phyloP scores from a whole-genome alignment of 2,888 invertebrate species.

The Pedicia rivosa region DNA sequence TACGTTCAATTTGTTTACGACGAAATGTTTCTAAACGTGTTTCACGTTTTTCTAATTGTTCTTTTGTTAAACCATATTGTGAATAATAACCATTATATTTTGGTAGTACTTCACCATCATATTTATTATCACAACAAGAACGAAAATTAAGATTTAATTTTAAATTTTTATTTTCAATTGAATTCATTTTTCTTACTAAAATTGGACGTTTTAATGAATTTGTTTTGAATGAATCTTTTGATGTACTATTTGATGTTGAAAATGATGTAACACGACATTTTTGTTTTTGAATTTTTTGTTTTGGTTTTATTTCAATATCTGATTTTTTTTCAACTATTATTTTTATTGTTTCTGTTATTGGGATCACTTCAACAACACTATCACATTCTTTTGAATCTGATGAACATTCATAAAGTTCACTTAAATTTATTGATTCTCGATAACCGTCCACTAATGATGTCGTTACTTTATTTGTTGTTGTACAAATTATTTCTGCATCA shows the following conservation, averaged over 20 bases:
- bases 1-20: slow-evolving; percentile 19
- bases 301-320: too few species aligned
- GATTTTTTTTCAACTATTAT: not conserved
- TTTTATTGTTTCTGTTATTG: not conserved
- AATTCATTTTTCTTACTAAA: not conserved
- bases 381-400: too few species aligned
- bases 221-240: not conserved
- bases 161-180: not conserved
- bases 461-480: not conserved
- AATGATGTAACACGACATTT: not conserved
- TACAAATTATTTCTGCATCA: slow-evolving; percentile 8
- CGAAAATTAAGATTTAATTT: not conserved
- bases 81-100: slow-evolving; percentile 35
- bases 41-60: slow-evolving; percentile 31
- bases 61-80: slow-evolving; percentile 35
- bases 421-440: not conserved
- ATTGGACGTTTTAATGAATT: too few species aligned
- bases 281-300: not conserved
- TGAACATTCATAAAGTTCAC: too few species aligned
- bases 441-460: not conserved
- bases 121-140: slow-evolving; percentile 30
- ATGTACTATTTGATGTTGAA: not conserved
- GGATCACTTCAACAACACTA: not conserved
- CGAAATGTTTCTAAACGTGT: slow-evolving; percentile 24
- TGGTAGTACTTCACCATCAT: slow-evolving; percentile 28